Base-by-base conservation (phyloP, 1,140 invertebrate genomes). In the Arctopsyche grandis region DNA sequence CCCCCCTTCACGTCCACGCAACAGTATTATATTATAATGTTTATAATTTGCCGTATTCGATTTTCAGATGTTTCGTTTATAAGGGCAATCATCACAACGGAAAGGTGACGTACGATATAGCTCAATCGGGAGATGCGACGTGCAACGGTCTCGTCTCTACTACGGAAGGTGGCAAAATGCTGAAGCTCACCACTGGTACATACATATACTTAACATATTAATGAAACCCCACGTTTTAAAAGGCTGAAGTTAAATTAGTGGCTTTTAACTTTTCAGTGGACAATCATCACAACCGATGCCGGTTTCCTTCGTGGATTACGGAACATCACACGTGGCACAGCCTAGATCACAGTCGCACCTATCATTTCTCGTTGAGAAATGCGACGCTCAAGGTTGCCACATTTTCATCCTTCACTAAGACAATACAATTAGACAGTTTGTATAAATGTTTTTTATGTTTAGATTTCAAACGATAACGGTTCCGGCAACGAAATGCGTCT, bases 101-200 rank as follows among this genome's bases (percentile, higher is more conserved):
- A 19, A 85, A 86, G 5, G 85, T 84, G 80, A 86, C 86, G 3
- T 95, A 94, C 86, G 91, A 92, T 83, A 91, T 96, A 69, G 94
- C 94, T 0, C 94, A 97, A 87, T 96, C 94, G 71, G 95, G 95
- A 10, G 95, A 96, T 86, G 95, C 95, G 44, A 95, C 94, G 5
- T 97, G 95, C 87, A 95, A 95, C 85, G 95, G 95, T 5, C 89
- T 96, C 0, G 91, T 92, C 52, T 93, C 92, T n/a, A 90, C 93
- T 0, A 92, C 90, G 9, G 94, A 95, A 84, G 94, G 94, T 3
- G 93, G 93, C 22, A 87, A 93, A 19, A 94, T 93, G 1, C 92
- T 95, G 90, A 93, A 90, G 24, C 88, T 95, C 0, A 92, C 89
- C 60, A 93, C 91, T 89, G 91, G 93, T 93, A 84, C 83, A 21